Conservation (phyloP, 2,888 invertebrate genomes). For the Eupithecia exiguata region DNA sequence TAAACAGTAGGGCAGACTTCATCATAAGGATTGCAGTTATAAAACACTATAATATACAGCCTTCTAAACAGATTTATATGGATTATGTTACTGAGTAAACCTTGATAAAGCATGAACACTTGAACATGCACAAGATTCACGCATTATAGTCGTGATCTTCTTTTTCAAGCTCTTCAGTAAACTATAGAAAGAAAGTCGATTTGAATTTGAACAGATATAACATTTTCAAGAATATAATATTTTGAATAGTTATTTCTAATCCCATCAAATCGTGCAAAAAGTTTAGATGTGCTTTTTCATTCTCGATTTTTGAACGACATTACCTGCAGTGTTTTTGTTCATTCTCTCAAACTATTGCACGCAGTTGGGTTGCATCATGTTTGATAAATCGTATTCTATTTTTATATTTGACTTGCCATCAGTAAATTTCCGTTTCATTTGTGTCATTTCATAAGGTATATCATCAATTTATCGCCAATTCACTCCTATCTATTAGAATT, state of each 20-base stretch:
- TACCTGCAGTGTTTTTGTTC: background rate
- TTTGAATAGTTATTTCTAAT: no score
- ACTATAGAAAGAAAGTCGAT: background rate
- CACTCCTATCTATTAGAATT: slow-evolving; percentile 10
- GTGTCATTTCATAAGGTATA: background rate
- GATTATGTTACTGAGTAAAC: slow-evolving; percentile 49
- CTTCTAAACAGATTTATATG: slow-evolving; percentile 39
- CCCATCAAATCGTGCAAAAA: no score
- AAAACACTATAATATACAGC: slow-evolving; percentile 40
- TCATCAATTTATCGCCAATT: background rate
- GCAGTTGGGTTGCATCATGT: background rate
- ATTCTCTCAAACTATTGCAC: background rate
- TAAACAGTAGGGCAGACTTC: background rate
- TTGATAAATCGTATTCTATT: background rate
- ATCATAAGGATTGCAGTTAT: slow-evolving; percentile 24
- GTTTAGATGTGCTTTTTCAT: no score
- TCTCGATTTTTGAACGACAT: background rate
- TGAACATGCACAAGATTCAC: slow-evolving; percentile 39
- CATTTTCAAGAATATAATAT: no score
- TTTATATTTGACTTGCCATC: background rate
- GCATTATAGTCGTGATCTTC: slow-evolving; percentile 25
- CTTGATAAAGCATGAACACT: slow-evolving; percentile 54
- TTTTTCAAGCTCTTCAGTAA: background rate
- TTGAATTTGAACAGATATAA: no score
- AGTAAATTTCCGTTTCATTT: background rate